A percentile compares a stretch with the other conserved stretches of the same genome.
These are phyloP conservation scores for Empis livida DNA, from an alignment of 2,888 invertebrate genomes.

Conservation along the genomic window DNA sequence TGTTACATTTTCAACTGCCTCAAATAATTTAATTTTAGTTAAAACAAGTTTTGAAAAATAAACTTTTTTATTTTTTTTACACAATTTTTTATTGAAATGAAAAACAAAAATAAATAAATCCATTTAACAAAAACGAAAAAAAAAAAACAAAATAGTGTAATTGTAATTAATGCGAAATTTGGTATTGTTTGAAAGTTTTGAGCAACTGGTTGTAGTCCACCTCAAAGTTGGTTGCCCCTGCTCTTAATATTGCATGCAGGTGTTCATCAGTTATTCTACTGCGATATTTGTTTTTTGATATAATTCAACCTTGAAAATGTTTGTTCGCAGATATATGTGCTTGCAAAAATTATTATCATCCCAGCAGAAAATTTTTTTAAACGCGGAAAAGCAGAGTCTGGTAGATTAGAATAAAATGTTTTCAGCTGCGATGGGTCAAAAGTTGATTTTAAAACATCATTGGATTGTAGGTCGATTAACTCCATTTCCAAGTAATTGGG, in stretches of 20 bases:
- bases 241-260: conserved; percentile 1
- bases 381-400: not conserved
- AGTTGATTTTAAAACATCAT: conserved; percentile 1
- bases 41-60: not conserved
- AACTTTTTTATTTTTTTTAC: not conserved
- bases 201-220: not conserved
- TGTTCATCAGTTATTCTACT: conserved; percentile 1
- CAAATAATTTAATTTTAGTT: not conserved
- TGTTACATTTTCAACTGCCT: not conserved
- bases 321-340: not conserved
- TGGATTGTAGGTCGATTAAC: conserved; percentile 1
- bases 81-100: not conserved
- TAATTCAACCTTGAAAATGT: conserved; percentile 1
- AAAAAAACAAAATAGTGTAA: not conserved
- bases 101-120: not conserved
- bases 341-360: conserved; percentile 1
- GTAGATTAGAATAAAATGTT: conserved; percentile 1
- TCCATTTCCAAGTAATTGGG: not conserved
- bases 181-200: not conserved
- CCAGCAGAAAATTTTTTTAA: conserved; percentile 2
- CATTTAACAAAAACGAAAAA: conserved; percentile 1
- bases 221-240: not conserved
- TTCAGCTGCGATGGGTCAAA: not conserved
- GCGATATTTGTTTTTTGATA: conserved; percentile 1
- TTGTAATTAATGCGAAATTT: conserved; percentile 1